Percentiles rank a stretch among this genome's conserved stretches.
Conservation (phyloP, 2,888 invertebrate species). For the Hydropsyche betteni region DNA sequence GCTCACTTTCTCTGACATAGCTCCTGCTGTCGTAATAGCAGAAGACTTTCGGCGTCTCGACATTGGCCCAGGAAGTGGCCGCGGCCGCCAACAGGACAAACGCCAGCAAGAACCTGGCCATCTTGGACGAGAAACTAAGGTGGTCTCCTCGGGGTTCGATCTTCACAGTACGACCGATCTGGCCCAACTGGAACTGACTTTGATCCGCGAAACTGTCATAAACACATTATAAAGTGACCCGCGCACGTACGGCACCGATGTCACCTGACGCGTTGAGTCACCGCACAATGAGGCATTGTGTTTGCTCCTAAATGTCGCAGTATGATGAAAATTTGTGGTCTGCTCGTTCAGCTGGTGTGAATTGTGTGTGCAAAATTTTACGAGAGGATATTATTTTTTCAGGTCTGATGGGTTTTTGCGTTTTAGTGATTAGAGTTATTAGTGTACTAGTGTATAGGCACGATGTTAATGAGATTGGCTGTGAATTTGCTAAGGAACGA, state of each 20-base stretch:
- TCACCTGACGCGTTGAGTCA: constrained; percentile 11
- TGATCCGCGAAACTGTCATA: constrained; percentile 40
- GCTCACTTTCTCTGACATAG: constrained; percentile 71
- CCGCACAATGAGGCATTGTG: constrained; percentile 12
- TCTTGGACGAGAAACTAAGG: constrained; percentile 13
- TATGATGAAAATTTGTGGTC: background rate
- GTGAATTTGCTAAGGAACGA: too few relatives aligned
- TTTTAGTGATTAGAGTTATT: too few relatives aligned
- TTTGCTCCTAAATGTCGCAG: background rate
- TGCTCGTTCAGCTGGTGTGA: too few relatives aligned
- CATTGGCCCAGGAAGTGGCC: constrained; percentile 56
- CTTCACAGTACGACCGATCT: constrained; percentile 38
- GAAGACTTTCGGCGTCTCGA: constrained; percentile 68
- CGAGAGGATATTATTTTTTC: too few relatives aligned
- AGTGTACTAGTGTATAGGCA: too few relatives aligned
- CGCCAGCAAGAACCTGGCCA: constrained; percentile 53
- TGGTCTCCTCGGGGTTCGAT: constrained; percentile 26
- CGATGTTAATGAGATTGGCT: too few relatives aligned
- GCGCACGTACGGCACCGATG: constrained; percentile 5
- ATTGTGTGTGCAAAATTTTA: too few relatives aligned
- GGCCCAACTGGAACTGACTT: constrained; percentile 44
- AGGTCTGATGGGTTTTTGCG: too few relatives aligned
- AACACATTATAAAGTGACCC: constrained; percentile 35
- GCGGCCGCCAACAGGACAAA: constrained; percentile 57
- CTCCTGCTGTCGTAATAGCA: constrained; percentile 79